phyloP scores from a whole-genome alignment of 1,140 invertebrate genomes.

The Helicoverpa armigera region DNA sequence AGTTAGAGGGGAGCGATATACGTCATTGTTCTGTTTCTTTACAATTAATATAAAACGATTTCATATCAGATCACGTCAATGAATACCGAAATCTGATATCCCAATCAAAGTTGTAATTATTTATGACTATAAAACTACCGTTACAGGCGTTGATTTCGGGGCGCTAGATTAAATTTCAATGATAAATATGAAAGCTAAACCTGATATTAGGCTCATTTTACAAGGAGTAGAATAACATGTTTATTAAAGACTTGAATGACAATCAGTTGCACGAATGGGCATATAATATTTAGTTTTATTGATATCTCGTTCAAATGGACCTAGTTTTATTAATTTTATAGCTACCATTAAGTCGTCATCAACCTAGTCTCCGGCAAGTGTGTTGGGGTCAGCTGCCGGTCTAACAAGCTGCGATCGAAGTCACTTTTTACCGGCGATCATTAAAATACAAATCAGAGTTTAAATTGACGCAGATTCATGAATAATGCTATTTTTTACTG shows the following conservation, averaged over 20 bases:
- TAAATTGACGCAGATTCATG: constrained; percentile 23
- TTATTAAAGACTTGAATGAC: constrained; percentile 13
- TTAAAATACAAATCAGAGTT: constrained; percentile 31
- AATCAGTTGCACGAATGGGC: constrained; percentile 13
- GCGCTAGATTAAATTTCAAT: constrained; percentile 32
- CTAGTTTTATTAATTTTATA: constrained; percentile 34
- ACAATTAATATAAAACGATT: constrained; percentile 16
- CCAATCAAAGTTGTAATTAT: constrained; percentile 27
- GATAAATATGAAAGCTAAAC: constrained; percentile 15
- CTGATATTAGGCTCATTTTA: constrained; percentile 13
- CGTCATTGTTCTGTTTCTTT: constrained; percentile 17
- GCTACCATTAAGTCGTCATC: constrained; percentile 25
- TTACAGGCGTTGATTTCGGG: constrained; percentile 13
- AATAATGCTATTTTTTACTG: constrained; percentile 28
- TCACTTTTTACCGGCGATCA: constrained; percentile 16
- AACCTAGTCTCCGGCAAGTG: neutral
- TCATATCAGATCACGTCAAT: constrained; percentile 25
- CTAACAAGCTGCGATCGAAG: neutral
- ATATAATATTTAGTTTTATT: constrained; percentile 26
- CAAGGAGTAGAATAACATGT: constrained; percentile 15
- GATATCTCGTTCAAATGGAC: constrained; percentile 6
- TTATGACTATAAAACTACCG: constrained; percentile 28
- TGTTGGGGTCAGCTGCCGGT: constrained; percentile 25
- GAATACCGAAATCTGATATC: constrained; percentile 25
- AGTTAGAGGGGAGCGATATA: neutral